These are phyloP conservation scores for Holothuria glaberrima DNA, from an alignment of 35 echinoderm and acorn worm genomes.

Conservation along the genomic window DNA sequence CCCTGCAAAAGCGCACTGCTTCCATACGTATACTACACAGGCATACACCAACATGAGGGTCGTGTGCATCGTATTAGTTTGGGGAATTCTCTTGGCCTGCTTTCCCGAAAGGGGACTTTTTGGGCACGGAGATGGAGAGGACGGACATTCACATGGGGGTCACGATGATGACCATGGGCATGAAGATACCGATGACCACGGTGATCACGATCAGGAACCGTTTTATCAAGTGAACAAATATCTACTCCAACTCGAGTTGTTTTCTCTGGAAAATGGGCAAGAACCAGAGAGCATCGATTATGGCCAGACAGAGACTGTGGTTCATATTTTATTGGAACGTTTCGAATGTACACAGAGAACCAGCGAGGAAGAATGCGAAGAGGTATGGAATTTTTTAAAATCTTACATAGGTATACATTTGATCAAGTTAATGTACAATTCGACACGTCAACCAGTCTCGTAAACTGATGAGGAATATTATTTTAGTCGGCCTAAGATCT, in stretches of 20 bases:
- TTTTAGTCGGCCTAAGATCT: no score
- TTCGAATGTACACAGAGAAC: constrained; percentile 4
- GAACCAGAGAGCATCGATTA: neutral
- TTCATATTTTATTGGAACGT: neutral
- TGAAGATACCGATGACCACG: neutral
- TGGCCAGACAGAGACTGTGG: neutral
- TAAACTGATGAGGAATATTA: no score
- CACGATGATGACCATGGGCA: neutral
- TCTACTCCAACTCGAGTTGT: neutral
- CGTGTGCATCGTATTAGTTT: constrained; percentile 11
- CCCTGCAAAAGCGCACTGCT: neutral
- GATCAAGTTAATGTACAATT: no score
- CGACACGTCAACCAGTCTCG: no score
- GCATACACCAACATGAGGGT: constrained; percentile 11
- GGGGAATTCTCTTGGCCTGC: neutral
- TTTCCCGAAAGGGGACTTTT: neutral
- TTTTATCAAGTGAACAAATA: neutral
- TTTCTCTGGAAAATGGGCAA: neutral
- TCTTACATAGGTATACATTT: no score
- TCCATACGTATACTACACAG: neutral
- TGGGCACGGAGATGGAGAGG: no score
- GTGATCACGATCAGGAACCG: neutral
- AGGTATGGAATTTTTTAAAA: neutral
- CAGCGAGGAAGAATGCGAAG: neutral
- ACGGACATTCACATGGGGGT: no score